Evolutionary conservation across 2,888 invertebrate species (phyloP), one percentile per base, ranked within the genome.

Genomic region (Metopia argyrocephala): DNA sequence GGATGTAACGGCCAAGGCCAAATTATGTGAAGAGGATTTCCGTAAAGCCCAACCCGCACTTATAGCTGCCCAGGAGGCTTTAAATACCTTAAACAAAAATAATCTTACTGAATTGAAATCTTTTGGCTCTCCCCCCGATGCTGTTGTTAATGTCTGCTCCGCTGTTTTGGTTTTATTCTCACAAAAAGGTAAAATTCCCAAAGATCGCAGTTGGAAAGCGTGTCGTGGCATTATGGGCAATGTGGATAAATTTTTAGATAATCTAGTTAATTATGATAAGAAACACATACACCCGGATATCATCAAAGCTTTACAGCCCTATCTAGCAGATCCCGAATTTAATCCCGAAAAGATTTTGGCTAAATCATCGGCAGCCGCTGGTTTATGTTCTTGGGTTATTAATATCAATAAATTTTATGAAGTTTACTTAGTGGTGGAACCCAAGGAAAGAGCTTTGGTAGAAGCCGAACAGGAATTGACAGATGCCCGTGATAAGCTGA

Each of bases 71-170:
- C 95, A 96, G 87, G 96, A 95, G 85, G 98, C 98, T 7, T 91
- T 98, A 64, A 95, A 98, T 87, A 98, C 98, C 0, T 91, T 98
- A 25, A 97, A 98, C 88, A 98, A 98, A 91, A 95, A 94, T 87
- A 98, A 98, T 89, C 91, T 98, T 83, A 98, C 98, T 0, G 98
- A 98, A 91, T 90, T 98, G 87, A 98, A 98, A 89, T 97, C 98
- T 0, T 98, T 98, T 89, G 96, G 97, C 0, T 94, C 96, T 4
- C 98, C 98, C 4, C 97, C 97, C 0, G 94, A 94, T 52, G 96
- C 96, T 69, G 98, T 98, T 0, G 94, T 96, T 0, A 95, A 94
- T 85, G 97, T 98, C 0, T 94, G 94, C 7, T 95, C 96, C 1
- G 97, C 97, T 6, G 97, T 98, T 3, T 92, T 97, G 84, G 96